These are phyloP conservation scores for Habropoda laboriosa DNA, from an alignment of 1,140 invertebrate species.

Conservation along the genomic window DNA sequence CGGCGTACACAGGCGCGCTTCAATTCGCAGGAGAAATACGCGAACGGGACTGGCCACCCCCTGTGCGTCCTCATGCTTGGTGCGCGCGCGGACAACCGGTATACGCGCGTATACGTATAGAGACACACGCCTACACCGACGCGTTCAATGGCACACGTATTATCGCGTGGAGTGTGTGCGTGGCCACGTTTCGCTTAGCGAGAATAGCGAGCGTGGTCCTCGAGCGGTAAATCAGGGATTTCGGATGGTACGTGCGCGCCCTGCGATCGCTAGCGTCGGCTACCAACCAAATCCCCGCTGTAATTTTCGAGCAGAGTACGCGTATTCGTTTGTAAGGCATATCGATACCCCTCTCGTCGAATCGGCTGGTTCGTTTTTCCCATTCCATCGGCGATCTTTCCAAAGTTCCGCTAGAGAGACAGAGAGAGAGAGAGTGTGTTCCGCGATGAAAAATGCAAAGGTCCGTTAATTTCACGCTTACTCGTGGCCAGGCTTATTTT, in stretches of 20 bases:
- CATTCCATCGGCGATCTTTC: no score
- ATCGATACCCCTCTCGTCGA: background rate
- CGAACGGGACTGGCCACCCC: background rate
- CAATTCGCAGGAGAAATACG: background rate
- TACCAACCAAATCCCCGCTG: slow-evolving; percentile 13
- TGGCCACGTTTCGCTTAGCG: slow-evolving; percentile 33
- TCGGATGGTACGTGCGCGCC: slow-evolving; percentile 55
- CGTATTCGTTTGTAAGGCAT: slow-evolving; percentile 12
- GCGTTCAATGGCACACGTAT: slow-evolving; percentile 17
- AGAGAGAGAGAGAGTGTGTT: no score
- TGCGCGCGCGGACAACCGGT: background rate
- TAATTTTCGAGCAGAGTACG: slow-evolving; percentile 21
- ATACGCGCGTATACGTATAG: slow-evolving; percentile 42
- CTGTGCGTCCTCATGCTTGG: no score
- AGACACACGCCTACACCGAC: background rate
- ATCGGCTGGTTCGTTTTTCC: no score
- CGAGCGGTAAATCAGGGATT: slow-evolving; percentile 66
- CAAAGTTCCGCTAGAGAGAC: background rate
- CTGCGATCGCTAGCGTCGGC: slow-evolving; percentile 50
- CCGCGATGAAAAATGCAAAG: slow-evolving; percentile 24
- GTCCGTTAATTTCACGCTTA: background rate
- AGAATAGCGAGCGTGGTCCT: slow-evolving; percentile 57
- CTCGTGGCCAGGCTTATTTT: slow-evolving; percentile 3
- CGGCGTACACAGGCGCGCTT: background rate
- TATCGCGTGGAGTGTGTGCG: slow-evolving; percentile 21